Base-by-base conservation (phyloP, 2,888 invertebrate genomes). In the Synanthedon tipuliformis region DNA sequence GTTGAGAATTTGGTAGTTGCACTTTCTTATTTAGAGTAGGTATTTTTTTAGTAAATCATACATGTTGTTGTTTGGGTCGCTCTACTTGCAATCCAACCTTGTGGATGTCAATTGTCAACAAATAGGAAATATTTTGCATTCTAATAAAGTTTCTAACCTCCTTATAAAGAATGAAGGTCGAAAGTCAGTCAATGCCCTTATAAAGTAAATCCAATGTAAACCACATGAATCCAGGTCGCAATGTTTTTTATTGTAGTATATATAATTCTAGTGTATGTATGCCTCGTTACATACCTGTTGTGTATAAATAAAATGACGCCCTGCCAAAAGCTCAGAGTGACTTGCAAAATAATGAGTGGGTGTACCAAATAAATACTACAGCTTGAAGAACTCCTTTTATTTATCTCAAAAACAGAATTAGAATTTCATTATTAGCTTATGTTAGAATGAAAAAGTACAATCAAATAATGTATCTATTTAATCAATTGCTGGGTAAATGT, bases 321-420 rank as follows among this genome's bases (percentile, higher is more conserved):
- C 61, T 79, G 81, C 78, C 78, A 81, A 69, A 69, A 71, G 34
- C 34, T 34, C 34, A 34, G 8, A 34, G 34, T 81, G 80, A 82
- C 78, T 81, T 78, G 78, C 80, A 67, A 62, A 71, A 68, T 63
- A 56, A 49, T 48, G 61, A 57, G 75, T 75, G 71, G 75, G 74
- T 57, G 66, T 56, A 58, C 66, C 62, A 79, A 74, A 62, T 61
- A 80, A 81, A 80, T 65, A 68, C 69, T 34, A 23, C 23, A 10
- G 34, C 34, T 71, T 69, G 70, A 78, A 79, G 84, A 82, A 84
- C 80, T 78, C 73, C 72, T 78, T 84, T 86, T 81, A 81, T 84
- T 80, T 75, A 74, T 82, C 75, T 82, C 77, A 80, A 84, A 84
- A 87, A 86, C 85, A 83, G 81, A 81, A 83, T 81, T 82, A 81